Evolutionary conservation across 1,140 invertebrate genomes (phyloP).

Genomic region (Drosophila bocqueti): DNA sequence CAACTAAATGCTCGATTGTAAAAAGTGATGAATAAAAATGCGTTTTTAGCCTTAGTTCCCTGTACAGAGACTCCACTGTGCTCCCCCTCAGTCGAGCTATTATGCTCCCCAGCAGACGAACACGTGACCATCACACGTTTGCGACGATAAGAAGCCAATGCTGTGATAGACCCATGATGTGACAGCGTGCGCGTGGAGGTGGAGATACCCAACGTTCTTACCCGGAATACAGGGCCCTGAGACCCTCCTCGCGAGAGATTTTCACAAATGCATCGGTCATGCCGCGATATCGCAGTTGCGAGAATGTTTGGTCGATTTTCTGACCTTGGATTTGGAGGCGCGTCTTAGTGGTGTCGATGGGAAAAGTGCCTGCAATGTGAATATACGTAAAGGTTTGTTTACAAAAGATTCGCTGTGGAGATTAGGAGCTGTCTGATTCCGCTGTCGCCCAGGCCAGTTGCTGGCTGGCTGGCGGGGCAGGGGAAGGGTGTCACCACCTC

Average conservation of each 20-base stretch:
- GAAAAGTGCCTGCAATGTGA: slow-evolving; percentile 94
- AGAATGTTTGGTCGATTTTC: slow-evolving; percentile 91
- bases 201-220: slow-evolving; percentile 84
- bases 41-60: neutral
- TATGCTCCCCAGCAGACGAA: slow-evolving; percentile 26
- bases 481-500: neutral
- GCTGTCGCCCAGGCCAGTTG: neutral
- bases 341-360: slow-evolving; percentile 98
- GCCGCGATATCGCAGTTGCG: slow-evolving; percentile 93
- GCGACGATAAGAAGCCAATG: slow-evolving; percentile 39
- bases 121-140: slow-evolving; percentile 63
- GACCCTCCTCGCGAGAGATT: slow-evolving; percentile 93
- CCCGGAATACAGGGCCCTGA: slow-evolving; percentile 93
- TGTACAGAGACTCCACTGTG: neutral
- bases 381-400: slow-evolving; percentile 53
- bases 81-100: neutral
- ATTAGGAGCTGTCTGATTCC: slow-evolving; percentile 5
- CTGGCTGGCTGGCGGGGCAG: slow-evolving; percentile 5
- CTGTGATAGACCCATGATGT: slow-evolving; percentile 36
- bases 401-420: slow-evolving; percentile 34
- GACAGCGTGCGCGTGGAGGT: slow-evolving; percentile 18
- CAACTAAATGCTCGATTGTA: neutral
- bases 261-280: slow-evolving; percentile 95
- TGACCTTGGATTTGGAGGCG: slow-evolving; percentile 98
- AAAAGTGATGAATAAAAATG: too few species aligned